Evolutionary conservation across 2,113 vertebrate genomes (phyloP).

Genomic region (Aspidoscelis tigris): DNA sequence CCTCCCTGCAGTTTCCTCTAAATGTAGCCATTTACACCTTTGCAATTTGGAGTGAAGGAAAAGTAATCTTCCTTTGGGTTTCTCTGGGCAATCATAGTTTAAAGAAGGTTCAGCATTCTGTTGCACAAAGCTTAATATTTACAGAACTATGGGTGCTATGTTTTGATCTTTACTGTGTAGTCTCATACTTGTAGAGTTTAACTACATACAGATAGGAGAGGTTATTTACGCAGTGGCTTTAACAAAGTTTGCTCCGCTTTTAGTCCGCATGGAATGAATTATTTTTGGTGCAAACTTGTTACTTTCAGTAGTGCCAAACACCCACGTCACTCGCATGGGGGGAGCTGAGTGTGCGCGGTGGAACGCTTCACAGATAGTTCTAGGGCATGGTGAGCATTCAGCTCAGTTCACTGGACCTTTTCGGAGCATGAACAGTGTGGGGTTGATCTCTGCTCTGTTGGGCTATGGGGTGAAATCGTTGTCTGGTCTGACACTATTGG

Average conservation of each 20-base stretch:
- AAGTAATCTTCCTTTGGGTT: neutral
- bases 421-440: no score
- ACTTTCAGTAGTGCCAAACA: no score
- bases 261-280: no score
- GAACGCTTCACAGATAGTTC: no score
- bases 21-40: neutral
- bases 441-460: no score
- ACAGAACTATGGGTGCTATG: neutral
- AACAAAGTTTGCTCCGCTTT: neutral
- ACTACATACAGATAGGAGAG: neutral
- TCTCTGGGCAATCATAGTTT: neutral
- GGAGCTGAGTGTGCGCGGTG: no score
- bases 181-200: neutral
- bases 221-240: neutral
- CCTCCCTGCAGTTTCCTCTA: neutral
- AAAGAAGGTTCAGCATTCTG: neutral
- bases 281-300: no score
- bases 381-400: no score
- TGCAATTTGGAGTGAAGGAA: neutral
- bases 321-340: no score
- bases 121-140: neutral
- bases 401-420: no score
- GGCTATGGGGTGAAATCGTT: no score
- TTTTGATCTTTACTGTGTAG: neutral
- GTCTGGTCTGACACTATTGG: no score